Conservation (phyloP, 1,140 invertebrate genomes). For the Anastatus disparis region DNA sequence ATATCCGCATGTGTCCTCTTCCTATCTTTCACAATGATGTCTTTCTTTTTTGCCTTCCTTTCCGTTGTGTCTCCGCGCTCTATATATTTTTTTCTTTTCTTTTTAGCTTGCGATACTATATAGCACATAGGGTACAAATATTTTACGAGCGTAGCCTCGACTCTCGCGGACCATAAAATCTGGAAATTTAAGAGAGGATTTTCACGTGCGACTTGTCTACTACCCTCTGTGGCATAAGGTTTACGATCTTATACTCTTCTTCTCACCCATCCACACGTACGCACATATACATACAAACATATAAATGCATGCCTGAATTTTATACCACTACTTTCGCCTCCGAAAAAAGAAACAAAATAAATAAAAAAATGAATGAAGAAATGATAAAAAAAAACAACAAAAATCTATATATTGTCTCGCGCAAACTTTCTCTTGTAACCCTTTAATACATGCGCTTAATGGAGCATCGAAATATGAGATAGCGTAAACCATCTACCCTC, state of each 20-base stretch:
- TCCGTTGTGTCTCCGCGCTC: not conserved
- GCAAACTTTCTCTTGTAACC: too few species aligned
- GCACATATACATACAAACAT: too few species aligned
- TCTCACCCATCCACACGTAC: not conserved
- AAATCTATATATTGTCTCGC: too few species aligned
- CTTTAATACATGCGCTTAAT: conserved; percentile 29
- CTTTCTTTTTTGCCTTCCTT: not conserved
- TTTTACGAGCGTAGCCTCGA: conserved; percentile 48
- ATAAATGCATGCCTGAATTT: too few species aligned
- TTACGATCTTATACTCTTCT: conserved; percentile 7
- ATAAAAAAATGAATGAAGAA: too few species aligned
- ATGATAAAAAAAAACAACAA: too few species aligned
- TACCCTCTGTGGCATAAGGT: not conserved
- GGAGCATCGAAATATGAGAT: conserved; percentile 5
- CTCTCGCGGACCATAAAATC: conserved; percentile 48
- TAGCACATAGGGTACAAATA: too few species aligned
- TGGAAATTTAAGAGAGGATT: conserved; percentile 49
- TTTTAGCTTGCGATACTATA: too few species aligned
- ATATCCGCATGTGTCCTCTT: not conserved
- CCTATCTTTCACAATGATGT: not conserved
- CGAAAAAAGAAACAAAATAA: too few species aligned
- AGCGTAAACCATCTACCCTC: not conserved
- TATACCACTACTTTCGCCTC: too few species aligned
- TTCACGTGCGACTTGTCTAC: conserved; percentile 26
- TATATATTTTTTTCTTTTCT: too few species aligned